phyloP scores from a whole-genome alignment of 2,888 invertebrate species.

The Brassicogethes aeneus region DNA sequence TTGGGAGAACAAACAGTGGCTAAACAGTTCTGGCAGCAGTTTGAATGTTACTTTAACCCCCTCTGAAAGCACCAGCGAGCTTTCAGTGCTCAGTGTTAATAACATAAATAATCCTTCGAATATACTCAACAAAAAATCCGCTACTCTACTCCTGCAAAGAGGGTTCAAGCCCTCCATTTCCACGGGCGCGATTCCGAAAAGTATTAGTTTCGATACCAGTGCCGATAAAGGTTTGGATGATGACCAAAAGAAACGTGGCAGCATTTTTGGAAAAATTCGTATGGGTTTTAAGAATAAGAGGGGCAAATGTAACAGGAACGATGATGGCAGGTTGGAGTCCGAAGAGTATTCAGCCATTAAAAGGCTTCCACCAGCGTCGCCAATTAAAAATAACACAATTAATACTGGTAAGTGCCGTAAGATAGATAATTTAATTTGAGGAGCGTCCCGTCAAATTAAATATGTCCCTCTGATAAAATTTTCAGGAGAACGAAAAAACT shows the following conservation, averaged over 20 bases:
- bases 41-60: constrained; percentile 35
- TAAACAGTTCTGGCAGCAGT: constrained; percentile 35
- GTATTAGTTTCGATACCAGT: constrained; percentile 84
- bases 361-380: constrained; percentile 18
- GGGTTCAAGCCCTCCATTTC: constrained; percentile 32
- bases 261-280: constrained; percentile 64
- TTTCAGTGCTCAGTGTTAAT: constrained; percentile 30
- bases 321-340: constrained; percentile 21
- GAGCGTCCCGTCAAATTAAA: too few species aligned
- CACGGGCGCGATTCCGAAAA: constrained; percentile 83
- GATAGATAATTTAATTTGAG: too few species aligned
- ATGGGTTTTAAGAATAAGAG: constrained; percentile 56
- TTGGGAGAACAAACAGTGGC: constrained; percentile 36
- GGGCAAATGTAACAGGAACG: constrained; percentile 27
- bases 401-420: too few species aligned
- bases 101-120: constrained; percentile 19
- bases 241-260: constrained; percentile 48
- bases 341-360: constrained; percentile 19
- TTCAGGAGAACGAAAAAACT: too few species aligned
- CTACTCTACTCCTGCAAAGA: constrained; percentile 4
- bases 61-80: constrained; percentile 34
- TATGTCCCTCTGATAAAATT: too few species aligned
- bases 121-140: constrained; percentile 13
- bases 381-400: constrained; percentile 19
- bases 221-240: constrained; percentile 62